Evolutionary conservation across 1,140 invertebrate genomes (phyloP).

Genomic region (Gyrodactylus bullatarudis): DNA sequence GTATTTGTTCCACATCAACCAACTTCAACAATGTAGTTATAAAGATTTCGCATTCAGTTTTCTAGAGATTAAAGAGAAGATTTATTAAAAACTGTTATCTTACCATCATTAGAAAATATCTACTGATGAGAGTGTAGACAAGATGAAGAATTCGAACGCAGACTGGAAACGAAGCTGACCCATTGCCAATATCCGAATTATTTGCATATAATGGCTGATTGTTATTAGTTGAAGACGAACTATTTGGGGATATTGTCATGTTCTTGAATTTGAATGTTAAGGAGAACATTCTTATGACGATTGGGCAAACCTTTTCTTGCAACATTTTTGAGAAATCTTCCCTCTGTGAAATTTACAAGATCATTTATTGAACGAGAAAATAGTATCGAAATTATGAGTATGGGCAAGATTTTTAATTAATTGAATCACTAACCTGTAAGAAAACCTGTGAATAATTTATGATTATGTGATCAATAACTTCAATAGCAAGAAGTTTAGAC

Average conservation of each 20-base stretch:
- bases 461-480: conserved; percentile 62
- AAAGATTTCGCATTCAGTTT: conserved; percentile 92
- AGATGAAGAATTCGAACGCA: neutral
- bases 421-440: too few relatives aligned
- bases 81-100: neutral
- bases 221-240: neutral
- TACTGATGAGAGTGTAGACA: neutral
- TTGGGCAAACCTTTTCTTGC: conserved; percentile 74
- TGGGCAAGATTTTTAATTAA: too few relatives aligned
- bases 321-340: conserved; percentile 64
- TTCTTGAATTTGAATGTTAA: conserved; percentile 28
- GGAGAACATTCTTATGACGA: conserved; percentile 85
- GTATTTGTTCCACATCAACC: conserved; percentile 65
- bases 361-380: too few relatives aligned
- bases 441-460: conserved; percentile 62
- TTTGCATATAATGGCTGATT: neutral
- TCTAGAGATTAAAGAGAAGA: conserved; percentile 24
- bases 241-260: conserved; percentile 18
- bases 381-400: too few relatives aligned
- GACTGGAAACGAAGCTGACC: neutral
- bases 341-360: too few relatives aligned
- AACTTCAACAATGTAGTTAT: conserved; percentile 79
- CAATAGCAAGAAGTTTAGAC: conserved; percentile 73
- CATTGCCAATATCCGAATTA: neutral
- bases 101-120: neutral